Conservation (phyloP, 1,140 invertebrate genomes). For the Hycleus phaleratus region DNA sequence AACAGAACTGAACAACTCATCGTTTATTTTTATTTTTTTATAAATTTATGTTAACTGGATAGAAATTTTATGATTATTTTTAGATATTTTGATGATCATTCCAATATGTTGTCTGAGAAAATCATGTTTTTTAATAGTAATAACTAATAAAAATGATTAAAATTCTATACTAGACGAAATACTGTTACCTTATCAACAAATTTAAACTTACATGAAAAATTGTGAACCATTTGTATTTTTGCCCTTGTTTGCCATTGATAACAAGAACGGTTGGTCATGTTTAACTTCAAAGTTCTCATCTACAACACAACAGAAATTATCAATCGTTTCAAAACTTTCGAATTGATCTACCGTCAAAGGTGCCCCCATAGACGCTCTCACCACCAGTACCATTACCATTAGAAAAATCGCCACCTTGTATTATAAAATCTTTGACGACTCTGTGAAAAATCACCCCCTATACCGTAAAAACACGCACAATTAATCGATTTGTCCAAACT, state of each 20-base stretch:
- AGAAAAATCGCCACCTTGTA: conserved; percentile 80
- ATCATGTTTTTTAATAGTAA: too few species aligned
- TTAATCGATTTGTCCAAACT: not conserved
- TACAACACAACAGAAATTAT: conserved; percentile 41
- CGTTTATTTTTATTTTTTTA: too few species aligned
- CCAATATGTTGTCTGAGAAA: too few species aligned
- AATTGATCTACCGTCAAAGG: conserved; percentile 62
- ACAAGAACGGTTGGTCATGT: conserved; percentile 76
- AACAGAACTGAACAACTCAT: not conserved
- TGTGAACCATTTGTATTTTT: conserved; percentile 97
- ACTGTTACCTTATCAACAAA: not conserved
- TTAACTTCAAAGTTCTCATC: conserved; percentile 89
- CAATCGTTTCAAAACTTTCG: not conserved
- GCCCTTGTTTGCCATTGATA: conserved; percentile 96
- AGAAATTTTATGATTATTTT: too few species aligned
- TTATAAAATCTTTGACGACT: conserved; percentile 91
- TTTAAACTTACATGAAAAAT: conserved; percentile 85
- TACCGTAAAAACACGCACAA: conserved; percentile 32
- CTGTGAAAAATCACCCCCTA: conserved; percentile 81
- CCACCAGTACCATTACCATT: conserved; percentile 87
- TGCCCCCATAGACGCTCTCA: conserved; percentile 85
- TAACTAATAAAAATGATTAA: not conserved
- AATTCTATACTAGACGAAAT: not conserved
- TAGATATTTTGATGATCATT: too few species aligned
- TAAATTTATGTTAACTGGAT: too few species aligned